Base-by-base conservation (phyloP, 2,797 vertebrate genomes). In the Vespertilio murinus region DNA sequence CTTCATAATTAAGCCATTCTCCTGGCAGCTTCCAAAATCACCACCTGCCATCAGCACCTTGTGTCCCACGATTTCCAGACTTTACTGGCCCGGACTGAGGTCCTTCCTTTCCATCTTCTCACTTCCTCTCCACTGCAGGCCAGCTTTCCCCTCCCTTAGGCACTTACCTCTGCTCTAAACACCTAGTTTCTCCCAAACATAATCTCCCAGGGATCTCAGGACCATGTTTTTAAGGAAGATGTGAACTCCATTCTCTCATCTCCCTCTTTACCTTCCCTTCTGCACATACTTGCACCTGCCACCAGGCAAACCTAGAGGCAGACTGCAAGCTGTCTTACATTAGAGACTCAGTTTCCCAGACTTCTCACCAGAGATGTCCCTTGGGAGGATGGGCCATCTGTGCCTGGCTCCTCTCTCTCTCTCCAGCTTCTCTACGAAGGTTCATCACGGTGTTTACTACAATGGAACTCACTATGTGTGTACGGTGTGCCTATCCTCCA, bases 1-100 rank as follows among this genome's bases (percentile, higher is more conserved):
- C 77, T 88, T 79, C 52, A 28, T 1, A 75, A 85, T 47, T 81
- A 52, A 69, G 33, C 20, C 38, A 52, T 47, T 88, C 73, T 71
- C 42, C 56, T 56, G 85, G 70, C 45, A 82, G 77, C 65, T 96
- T 90, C 78, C 85, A 81, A 61, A 85, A 88, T 33, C 56, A 74
- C 70, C 18, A 52, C 82, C 25, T 28, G 64, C 89, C 73, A 90
- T 59, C 30, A 91, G 77, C n/a, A 61, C 11, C 59, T 65, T 40
- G 18, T 12, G 33, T 54, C 56, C 35, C 65, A 1, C 13, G 59
- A 54, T 56, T 83, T 79, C 73, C 71, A 52, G 89, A 33, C 13
- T 71, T 65, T 45, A 13, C 42, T 69, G 61, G 20, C 71, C 64
- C 5, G 1, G 47, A 59, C n/a, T 5, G 8, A 93, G 7, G n/a